Percentiles rank a stretch among this genome's conserved stretches.
Conservation (phyloP, 1,140 invertebrate genomes). For the Philopotamus ludificatus region DNA sequence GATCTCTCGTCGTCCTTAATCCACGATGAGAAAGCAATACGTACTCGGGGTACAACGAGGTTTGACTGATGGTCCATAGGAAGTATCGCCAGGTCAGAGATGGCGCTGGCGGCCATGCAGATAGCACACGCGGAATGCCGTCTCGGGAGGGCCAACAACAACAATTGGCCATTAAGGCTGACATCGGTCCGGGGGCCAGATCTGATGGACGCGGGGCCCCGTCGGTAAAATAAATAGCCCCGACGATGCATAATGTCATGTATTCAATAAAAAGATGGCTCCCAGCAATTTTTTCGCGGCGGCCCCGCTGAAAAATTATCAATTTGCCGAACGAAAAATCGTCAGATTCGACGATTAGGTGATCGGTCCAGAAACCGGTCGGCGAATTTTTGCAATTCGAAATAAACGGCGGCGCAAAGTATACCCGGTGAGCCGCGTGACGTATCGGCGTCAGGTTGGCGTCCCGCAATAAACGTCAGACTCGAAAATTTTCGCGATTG, state of each 20-base stretch:
- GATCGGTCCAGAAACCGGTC: no score
- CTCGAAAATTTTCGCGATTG: not conserved
- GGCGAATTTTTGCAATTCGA: no score
- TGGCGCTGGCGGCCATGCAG: not conserved
- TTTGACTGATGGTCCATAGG: no score
- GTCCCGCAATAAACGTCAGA: no score
- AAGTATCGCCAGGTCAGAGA: not conserved
- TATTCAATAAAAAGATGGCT: constrained; percentile 18
- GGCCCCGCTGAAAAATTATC: not conserved
- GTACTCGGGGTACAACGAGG: no score
- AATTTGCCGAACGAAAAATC: no score
- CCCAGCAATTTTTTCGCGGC: not conserved
- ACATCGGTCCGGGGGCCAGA: constrained; percentile 16
- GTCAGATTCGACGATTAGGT: no score
- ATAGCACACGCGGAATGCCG: not conserved
- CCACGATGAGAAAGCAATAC: no score
- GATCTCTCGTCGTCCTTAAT: no score
- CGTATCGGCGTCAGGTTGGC: no score
- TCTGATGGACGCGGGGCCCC: constrained; percentile 5
- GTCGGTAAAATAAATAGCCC: not conserved
- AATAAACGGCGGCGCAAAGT: no score
- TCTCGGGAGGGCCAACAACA: not conserved
- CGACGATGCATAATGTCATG: not conserved
- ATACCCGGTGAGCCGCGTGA: no score
- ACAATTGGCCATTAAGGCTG: constrained; percentile 23